Conservation (phyloP, 1,140 invertebrate species). For the Zaprionus tsacasi region DNA sequence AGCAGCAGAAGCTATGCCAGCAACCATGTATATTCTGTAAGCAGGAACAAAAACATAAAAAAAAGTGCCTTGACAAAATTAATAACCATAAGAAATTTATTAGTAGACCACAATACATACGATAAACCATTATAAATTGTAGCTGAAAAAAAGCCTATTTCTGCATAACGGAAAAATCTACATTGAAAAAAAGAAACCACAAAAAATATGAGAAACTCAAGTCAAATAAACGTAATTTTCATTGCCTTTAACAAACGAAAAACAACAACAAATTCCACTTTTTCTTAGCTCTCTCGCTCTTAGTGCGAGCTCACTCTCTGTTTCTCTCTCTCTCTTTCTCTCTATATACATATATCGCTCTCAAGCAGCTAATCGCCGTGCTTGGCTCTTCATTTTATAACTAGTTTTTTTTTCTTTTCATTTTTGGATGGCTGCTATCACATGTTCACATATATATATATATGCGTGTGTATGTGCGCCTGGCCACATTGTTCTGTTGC, state of each 20-base stretch:
- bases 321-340: constrained; percentile 13
- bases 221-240: constrained; percentile 60
- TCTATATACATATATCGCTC: constrained; percentile 17
- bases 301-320: background rate
- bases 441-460: constrained; percentile 13
- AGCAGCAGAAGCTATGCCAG: constrained; percentile 31
- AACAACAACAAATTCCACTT: constrained; percentile 44
- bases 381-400: constrained; percentile 38
- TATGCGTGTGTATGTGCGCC: background rate
- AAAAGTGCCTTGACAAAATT: constrained; percentile 42
- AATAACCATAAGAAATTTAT: constrained; percentile 35
- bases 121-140: constrained; percentile 53
- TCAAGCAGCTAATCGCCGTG: constrained; percentile 23
- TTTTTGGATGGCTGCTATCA: constrained; percentile 24
- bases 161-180: constrained; percentile 15
- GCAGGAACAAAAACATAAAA: constrained; percentile 12
- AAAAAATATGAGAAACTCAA: constrained; percentile 33
- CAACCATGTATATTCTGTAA: constrained; percentile 34
- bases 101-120: constrained; percentile 52
- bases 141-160: constrained; percentile 21
- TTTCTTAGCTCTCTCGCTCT: constrained; percentile 31
- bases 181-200: constrained; percentile 9
- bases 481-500: constrained; percentile 5
- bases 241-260: constrained; percentile 48
- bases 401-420: constrained; percentile 30